A percentile compares a stretch with the other conserved stretches of the same genome.
Evolutionary conservation across 2,113 vertebrate genomes (phyloP).

Genomic region (Notarius quadriscutis): DNA sequence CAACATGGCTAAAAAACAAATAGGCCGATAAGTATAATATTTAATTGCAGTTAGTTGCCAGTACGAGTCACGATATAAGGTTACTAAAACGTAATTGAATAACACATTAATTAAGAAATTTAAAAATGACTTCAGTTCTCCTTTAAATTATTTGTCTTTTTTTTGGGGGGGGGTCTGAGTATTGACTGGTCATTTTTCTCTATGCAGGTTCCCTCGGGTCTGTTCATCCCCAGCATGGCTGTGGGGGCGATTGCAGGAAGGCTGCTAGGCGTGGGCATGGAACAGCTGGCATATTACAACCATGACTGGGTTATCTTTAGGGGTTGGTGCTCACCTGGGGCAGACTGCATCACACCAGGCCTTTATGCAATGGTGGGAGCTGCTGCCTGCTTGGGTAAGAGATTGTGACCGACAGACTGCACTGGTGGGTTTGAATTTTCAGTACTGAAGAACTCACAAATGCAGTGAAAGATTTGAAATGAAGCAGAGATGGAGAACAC

Average conservation of each 20-base stretch:
- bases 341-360: conserved; percentile 84
- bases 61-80: too few relatives aligned
- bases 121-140: too few relatives aligned
- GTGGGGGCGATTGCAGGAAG: conserved; percentile 83
- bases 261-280: conserved; percentile 81
- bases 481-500: neutral
- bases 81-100: too few relatives aligned
- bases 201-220: conserved; percentile 80
- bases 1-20: too few relatives aligned
- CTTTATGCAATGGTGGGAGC: conserved; percentile 89
- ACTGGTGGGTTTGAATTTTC: neutral
- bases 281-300: conserved; percentile 84
- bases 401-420: neutral
- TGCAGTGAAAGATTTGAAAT: neutral
- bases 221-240: conserved; percentile 90
- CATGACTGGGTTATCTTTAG: conserved; percentile 83
- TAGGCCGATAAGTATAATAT: too few relatives aligned
- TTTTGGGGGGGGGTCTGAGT: neutral
- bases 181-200: neutral
- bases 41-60: too few relatives aligned
- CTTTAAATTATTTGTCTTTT: neutral
- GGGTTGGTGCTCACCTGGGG: conserved; percentile 83
- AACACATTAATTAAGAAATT: too few relatives aligned
- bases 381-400: conserved; percentile 74
- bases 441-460: neutral